phyloP scores from a whole-genome alignment of 2,888 invertebrate genomes.

The Hedya salicella region DNA sequence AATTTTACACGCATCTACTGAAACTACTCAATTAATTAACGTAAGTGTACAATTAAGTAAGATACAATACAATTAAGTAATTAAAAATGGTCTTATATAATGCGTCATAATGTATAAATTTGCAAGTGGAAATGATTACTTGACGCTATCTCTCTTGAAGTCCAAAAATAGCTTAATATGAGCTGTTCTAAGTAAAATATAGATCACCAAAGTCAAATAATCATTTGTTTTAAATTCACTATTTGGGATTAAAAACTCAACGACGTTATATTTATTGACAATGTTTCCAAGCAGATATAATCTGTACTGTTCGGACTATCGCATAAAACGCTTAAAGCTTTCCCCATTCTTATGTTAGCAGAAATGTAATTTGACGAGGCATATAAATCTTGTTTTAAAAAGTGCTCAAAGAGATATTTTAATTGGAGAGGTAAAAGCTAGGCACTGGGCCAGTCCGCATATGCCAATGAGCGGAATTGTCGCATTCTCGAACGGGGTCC shows the following conservation, averaged over 20 bases:
- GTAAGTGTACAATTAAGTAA: slow-evolving; percentile 42
- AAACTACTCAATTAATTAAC: slow-evolving; percentile 82
- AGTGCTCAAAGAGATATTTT: slow-evolving; percentile 64
- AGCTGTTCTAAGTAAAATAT: no score
- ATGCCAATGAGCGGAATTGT: slow-evolving; percentile 77
- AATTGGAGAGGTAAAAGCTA: slow-evolving; percentile 74
- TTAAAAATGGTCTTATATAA: slow-evolving; percentile 3
- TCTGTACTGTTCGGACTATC: not conserved
- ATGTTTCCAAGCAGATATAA: not conserved
- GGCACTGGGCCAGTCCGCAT: slow-evolving; percentile 71
- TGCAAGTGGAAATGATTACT: no score
- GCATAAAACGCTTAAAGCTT: not conserved
- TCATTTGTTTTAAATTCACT: no score
- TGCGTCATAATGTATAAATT: not conserved
- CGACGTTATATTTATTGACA: not conserved
- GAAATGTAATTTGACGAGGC: not conserved
- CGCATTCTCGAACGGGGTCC: slow-evolving; percentile 65
- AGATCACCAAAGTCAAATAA: no score
- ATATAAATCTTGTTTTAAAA: not conserved
- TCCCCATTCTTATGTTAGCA: not conserved
- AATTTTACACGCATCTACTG: slow-evolving; percentile 82
- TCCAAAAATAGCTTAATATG: no score
- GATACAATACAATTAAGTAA: slow-evolving; percentile 11
- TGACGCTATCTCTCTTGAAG: no score
- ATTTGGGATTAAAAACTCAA: not conserved